A percentile compares a stretch with the other conserved stretches of the same genome.
Conservation (phyloP, 2,888 invertebrate genomes). For the Cheilosia pagana region DNA sequence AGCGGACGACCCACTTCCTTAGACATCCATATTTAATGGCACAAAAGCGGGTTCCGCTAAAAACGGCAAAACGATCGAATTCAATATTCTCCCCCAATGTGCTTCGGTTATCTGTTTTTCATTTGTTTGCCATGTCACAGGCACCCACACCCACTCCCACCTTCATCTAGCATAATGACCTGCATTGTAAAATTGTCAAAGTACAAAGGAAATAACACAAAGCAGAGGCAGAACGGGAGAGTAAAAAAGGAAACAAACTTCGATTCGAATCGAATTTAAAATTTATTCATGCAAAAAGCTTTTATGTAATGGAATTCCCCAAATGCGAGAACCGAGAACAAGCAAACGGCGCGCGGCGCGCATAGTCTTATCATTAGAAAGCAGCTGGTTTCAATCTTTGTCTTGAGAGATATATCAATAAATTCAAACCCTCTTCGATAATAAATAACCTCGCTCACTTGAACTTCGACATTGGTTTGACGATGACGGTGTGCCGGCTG, state of each 20-base stretch:
- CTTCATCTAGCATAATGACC: constrained; percentile 64
- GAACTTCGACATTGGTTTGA: constrained; percentile 54
- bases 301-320: constrained; percentile 75
- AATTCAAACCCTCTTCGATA: constrained; percentile 76
- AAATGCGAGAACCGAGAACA: constrained; percentile 67
- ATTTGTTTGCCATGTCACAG: constrained; percentile 69
- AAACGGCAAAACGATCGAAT: constrained; percentile 16
- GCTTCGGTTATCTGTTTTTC: constrained; percentile 68
- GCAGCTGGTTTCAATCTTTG: constrained; percentile 77
- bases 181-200: constrained; percentile 73
- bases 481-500: background rate
- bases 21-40: constrained; percentile 64
- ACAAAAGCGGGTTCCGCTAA: constrained; percentile 52
- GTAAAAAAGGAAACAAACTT: constrained; percentile 39
- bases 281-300: constrained; percentile 76
- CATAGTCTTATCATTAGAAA: constrained; percentile 76
- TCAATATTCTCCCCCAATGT: constrained; percentile 45
- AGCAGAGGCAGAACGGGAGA: constrained; percentile 2
- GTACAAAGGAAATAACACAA: constrained; percentile 60
- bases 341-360: constrained; percentile 19
- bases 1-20: constrained; percentile 41
- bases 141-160: background rate
- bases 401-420: constrained; percentile 77
- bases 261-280: constrained; percentile 74
- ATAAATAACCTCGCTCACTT: constrained; percentile 76